Percentiles rank a stretch among this genome's conserved stretches.
Conservation (phyloP, 2,888 invertebrate genomes). For the Griposia aprilina region DNA sequence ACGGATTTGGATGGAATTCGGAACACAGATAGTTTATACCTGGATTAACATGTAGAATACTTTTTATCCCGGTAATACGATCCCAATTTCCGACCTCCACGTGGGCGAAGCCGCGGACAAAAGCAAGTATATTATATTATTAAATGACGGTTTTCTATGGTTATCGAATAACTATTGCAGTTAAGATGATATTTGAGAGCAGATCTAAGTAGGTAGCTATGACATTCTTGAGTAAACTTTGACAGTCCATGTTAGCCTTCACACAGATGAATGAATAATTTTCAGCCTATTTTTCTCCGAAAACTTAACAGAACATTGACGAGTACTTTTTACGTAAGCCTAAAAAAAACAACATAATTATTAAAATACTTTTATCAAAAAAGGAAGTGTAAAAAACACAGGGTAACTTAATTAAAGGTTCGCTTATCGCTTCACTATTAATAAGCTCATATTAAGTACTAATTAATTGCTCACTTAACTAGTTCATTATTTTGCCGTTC, state of each 20-base stretch:
- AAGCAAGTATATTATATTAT: no score
- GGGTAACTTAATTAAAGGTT: slow-evolving; percentile 37
- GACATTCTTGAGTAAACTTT: not conserved
- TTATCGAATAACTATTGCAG: not conserved
- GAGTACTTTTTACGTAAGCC: no score
- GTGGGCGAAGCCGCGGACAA: no score
- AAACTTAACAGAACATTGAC: not conserved
- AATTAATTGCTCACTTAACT: slow-evolving; percentile 50
- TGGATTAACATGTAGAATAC: no score
- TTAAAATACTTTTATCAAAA: slow-evolving; percentile 17
- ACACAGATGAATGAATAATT: not conserved
- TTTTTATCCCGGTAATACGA: no score
- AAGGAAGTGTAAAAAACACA: slow-evolving; percentile 38
- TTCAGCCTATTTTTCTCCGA: not conserved
- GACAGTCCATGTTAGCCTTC: not conserved
- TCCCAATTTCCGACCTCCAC: no score
- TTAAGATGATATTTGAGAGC: not conserved
- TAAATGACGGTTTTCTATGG: not conserved
- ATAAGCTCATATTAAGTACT: slow-evolving; percentile 42
- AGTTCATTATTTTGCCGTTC: slow-evolving; percentile 26
- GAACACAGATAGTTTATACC: no score
- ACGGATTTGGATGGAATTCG: no score
- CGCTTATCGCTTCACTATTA: slow-evolving; percentile 54
- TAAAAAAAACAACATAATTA: not conserved
- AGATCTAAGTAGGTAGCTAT: not conserved